A percentile compares a stretch with the other conserved stretches of the same genome.
Conservation (phyloP, 2,113 vertebrate species). For the Halcyon senegalensis region DNA sequence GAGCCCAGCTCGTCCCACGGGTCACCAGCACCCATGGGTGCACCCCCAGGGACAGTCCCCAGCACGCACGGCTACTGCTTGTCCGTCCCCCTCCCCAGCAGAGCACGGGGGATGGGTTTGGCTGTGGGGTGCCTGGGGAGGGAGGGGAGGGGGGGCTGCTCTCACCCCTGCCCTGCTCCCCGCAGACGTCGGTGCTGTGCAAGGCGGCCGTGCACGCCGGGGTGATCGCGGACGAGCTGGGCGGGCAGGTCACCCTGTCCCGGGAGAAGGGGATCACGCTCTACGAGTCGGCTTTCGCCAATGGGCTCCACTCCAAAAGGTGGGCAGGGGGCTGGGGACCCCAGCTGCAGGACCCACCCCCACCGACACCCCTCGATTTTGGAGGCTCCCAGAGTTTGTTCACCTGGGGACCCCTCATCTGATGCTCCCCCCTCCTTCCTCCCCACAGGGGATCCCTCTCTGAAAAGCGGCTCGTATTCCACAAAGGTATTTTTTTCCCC, state of each 20-base stretch:
- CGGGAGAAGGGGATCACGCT: conserved; percentile 81
- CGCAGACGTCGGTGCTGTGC: conserved; percentile 86
- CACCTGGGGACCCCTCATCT: not conserved
- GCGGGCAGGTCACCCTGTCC: conserved; percentile 78
- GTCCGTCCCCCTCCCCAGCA: not conserved
- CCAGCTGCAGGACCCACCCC: fast-evolving
- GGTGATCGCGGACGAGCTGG: conserved; percentile 76
- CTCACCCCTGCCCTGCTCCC: not conserved
- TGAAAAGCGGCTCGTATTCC: conserved; percentile 84
- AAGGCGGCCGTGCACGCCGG: conserved; percentile 86
- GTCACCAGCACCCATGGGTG: too few species aligned
- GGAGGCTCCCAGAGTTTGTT: not conserved
- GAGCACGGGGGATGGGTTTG: not conserved
- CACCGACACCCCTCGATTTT: not conserved
- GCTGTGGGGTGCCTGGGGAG: not conserved
- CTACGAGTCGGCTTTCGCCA: conserved; percentile 85
- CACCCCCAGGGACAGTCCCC: too few species aligned
- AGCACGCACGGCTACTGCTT: fast-evolving
- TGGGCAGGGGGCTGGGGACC: conserved; percentile 15
- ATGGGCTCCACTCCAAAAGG: conserved; percentile 86
- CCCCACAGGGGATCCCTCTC: conserved; percentile 84
- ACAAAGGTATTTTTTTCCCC: conserved; percentile 73
- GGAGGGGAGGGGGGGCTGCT: not conserved
- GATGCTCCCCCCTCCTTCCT: not conserved
- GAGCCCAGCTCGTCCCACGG: fast-evolving